A percentile compares a stretch with the other conserved stretches of the same genome.
Conservation (phyloP, 2,797 vertebrate species). For the Diplodus sargus region DNA sequence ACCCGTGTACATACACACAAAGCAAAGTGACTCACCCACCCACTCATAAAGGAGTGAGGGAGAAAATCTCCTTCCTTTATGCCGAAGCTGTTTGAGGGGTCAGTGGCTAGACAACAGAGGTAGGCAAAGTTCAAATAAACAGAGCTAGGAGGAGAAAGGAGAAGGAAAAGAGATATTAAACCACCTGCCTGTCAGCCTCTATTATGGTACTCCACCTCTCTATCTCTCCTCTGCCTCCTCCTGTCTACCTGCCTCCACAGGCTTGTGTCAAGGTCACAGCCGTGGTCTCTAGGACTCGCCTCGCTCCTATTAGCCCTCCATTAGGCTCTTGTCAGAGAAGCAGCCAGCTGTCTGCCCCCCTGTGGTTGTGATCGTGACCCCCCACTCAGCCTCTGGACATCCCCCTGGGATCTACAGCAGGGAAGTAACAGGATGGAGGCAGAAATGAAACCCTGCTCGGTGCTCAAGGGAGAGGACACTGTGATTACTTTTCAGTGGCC, state of each 20-base stretch:
- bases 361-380: constrained; percentile 68
- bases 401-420: constrained; percentile 53
- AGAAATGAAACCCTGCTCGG: constrained; percentile 63
- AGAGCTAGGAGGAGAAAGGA: constrained; percentile 2
- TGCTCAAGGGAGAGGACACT: constrained; percentile 60
- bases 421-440: constrained; percentile 54
- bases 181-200: constrained; percentile 37
- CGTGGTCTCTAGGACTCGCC: constrained; percentile 43
- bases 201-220: constrained; percentile 38
- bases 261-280: constrained; percentile 68
- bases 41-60: background rate
- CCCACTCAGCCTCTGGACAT: constrained; percentile 48
- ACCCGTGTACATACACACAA: background rate
- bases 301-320: constrained; percentile 72
- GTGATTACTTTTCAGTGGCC: constrained; percentile 73
- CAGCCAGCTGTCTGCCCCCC: constrained; percentile 66
- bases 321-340: constrained; percentile 72
- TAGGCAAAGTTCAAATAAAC: constrained; percentile 24
- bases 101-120: constrained; percentile 6
- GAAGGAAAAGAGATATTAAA: constrained; percentile 22
- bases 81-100: constrained; percentile 2
- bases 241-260: constrained; percentile 58
- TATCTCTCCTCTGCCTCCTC: background rate
- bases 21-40: background rate
- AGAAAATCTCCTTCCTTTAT: background rate